Conservation (phyloP, 1,140 invertebrate species). For the Trichonephila clavata region DNA sequence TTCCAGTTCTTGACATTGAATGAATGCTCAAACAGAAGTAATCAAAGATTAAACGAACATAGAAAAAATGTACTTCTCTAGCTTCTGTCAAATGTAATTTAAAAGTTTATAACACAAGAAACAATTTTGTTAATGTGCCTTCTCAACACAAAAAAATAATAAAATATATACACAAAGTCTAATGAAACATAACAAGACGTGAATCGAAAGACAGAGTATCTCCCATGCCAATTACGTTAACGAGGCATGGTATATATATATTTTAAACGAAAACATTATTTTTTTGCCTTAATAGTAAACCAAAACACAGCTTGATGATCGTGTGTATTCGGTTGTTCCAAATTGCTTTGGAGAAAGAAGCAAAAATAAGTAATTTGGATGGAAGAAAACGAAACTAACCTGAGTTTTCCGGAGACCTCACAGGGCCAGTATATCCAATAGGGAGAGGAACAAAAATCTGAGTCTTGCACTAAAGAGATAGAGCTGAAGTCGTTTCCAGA, state of each 20-base stretch:
- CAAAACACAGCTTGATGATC: not conserved
- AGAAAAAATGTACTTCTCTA: too few species aligned
- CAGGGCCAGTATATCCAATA: constrained; percentile 39
- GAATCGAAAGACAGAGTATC: not conserved
- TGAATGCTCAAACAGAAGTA: too few species aligned
- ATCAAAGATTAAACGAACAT: too few species aligned
- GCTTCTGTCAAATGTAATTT: too few species aligned
- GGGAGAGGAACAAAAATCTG: constrained; percentile 51
- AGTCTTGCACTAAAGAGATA: constrained; percentile 16
- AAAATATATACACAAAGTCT: too few species aligned
- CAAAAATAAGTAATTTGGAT: not conserved
- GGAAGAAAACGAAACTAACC: constrained; percentile 57
- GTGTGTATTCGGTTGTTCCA: not conserved
- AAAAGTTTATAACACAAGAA: too few species aligned
- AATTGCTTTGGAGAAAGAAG: not conserved
- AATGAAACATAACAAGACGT: too few species aligned
- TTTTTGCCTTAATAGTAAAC: not conserved
- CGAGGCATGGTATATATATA: not conserved
- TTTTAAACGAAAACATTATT: not conserved
- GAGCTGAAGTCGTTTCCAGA: constrained; percentile 53
- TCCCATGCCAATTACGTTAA: not conserved
- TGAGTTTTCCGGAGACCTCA: not conserved
- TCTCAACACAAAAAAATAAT: too few species aligned
- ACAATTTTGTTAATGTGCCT: too few species aligned
- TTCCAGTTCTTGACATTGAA: too few species aligned